phyloP scores from a whole-genome alignment of 64 coral and sea anemone species.

The Acropora yongei region DNA sequence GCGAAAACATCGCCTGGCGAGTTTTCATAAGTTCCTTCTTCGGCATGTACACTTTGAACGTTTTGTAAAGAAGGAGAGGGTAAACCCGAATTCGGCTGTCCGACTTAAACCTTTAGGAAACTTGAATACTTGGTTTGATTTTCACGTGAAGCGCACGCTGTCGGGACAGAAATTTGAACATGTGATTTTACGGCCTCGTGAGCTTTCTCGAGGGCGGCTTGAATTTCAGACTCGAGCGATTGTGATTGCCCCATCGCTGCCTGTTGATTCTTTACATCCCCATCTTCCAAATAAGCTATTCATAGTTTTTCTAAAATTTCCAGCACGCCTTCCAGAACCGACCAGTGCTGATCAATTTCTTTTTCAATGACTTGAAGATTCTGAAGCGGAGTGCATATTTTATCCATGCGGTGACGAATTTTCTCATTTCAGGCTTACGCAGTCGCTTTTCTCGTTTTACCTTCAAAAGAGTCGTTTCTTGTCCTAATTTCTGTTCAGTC shows the following conservation, averaged over 20 bases:
- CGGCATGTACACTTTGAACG: background rate
- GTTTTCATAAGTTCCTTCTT: background rate
- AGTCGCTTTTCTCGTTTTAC: constrained; percentile 19
- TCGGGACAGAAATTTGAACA: background rate
- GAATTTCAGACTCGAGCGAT: constrained; percentile 53
- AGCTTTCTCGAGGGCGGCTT: constrained; percentile 32
- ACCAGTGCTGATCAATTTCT: constrained; percentile 48
- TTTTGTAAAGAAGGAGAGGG: background rate
- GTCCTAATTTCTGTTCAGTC: constrained; percentile 15
- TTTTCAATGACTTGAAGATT: constrained; percentile 20
- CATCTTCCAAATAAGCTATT: constrained; percentile 45
- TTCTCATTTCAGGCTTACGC: constrained; percentile 15
- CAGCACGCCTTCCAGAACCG: constrained; percentile 15
- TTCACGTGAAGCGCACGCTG: background rate
- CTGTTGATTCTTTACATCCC: constrained; percentile 38
- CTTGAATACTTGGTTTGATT: background rate
- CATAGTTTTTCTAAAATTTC: constrained; percentile 42
- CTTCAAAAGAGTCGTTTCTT: background rate
- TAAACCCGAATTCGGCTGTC: background rate
- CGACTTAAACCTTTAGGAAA: background rate
- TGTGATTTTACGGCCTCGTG: constrained; percentile 41
- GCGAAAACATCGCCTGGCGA: background rate
- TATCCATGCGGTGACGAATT: constrained; percentile 34
- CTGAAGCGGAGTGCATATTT: constrained; percentile 4
- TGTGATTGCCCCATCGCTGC: constrained; percentile 43